Percentiles rank a stretch among this genome's conserved stretches.
Evolutionary conservation across 1,140 invertebrate species (phyloP).

Genomic region (Orchesella cincta): DNA sequence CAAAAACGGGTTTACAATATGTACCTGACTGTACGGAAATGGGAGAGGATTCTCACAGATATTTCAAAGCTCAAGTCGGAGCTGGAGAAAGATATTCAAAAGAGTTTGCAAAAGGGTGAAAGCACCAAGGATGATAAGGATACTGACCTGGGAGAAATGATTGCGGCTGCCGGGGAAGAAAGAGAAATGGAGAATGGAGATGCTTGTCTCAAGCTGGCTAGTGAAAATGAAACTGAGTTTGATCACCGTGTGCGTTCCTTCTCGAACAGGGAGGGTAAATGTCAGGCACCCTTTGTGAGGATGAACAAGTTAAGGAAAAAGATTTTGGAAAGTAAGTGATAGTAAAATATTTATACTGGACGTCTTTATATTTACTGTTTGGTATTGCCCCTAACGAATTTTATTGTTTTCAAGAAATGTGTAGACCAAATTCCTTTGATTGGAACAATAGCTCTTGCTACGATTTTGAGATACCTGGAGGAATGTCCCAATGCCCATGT

Average conservation of each 20-base stretch:
- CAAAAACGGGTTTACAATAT: constrained; percentile 18
- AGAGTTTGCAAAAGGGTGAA: background rate
- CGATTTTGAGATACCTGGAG: too few relatives aligned
- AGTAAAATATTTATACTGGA: background rate
- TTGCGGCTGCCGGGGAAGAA: background rate
- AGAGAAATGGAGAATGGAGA: background rate
- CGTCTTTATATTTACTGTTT: too few relatives aligned
- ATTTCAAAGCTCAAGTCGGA: background rate
- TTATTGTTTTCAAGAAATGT: too few relatives aligned
- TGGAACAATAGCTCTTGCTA: too few relatives aligned
- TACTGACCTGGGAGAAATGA: background rate
- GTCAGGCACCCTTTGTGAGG: too few relatives aligned
- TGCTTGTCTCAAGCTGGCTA: background rate
- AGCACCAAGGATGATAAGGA: background rate
- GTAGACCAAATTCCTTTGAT: too few relatives aligned
- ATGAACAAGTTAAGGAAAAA: too few relatives aligned
- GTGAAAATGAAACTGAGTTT: background rate
- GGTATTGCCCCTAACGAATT: too few relatives aligned
- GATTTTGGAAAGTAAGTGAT: background rate
- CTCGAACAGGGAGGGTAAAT: too few relatives aligned
- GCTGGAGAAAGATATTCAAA: background rate
- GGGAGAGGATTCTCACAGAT: background rate
- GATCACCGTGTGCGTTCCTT: background rate
- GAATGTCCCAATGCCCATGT: too few relatives aligned
- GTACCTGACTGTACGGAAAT: background rate